Evolutionary conservation across 2,797 vertebrate species (phyloP), one percentile per base, ranked within the genome.

Genomic region (Micropoecilia bifurca): DNA sequence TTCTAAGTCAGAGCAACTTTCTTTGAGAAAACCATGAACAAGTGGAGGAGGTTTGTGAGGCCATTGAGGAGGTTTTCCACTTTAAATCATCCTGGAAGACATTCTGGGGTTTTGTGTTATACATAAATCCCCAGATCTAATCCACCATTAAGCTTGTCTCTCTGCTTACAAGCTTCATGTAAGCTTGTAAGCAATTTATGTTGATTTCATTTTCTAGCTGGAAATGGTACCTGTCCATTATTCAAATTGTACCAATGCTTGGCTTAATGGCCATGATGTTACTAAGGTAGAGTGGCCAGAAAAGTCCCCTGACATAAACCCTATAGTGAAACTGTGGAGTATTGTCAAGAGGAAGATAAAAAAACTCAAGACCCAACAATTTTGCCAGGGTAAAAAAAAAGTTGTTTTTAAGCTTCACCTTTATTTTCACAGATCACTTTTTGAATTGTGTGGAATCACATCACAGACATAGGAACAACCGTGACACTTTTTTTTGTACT

Each of bases 71-170:
- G 91, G 92, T 98, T n/a, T 33, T 98, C 97, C 91, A 98, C 97
- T 94, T 98, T 98, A 98, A 86, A 98, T 98, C 90, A 97, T 98
- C 86, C 88, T 98, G 84, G 97, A 98, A 50, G 97, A 98, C 97
- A 13, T 96, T 98, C 81, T 97, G 96, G 91, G 97, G 97, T 41
- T 98, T 98, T 85, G 97, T 98, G 79, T 97, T 97, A 74, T 98
- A 98, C 93, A 96, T 98, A 92, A 36, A 66, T 18, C 61, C 61
- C 7, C 61, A 66, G 33, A 36, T 66, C 33, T 66, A 66, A 66
- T 66, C 61, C 61, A 30, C 61, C 6, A 66, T 20, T 39, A 66
- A 66, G 61, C 30, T 16, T 36, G 59, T 33, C 59, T n/a, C 59
- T 16, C 30, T 33, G 59, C 59, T 63, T 2, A 63, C 16, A 63